A percentile compares a stretch with the other conserved stretches of the same genome.
These are phyloP conservation scores for Cryptoprocta ferox DNA, from an alignment of 2,797 vertebrate species.

Conservation along the genomic window DNA sequence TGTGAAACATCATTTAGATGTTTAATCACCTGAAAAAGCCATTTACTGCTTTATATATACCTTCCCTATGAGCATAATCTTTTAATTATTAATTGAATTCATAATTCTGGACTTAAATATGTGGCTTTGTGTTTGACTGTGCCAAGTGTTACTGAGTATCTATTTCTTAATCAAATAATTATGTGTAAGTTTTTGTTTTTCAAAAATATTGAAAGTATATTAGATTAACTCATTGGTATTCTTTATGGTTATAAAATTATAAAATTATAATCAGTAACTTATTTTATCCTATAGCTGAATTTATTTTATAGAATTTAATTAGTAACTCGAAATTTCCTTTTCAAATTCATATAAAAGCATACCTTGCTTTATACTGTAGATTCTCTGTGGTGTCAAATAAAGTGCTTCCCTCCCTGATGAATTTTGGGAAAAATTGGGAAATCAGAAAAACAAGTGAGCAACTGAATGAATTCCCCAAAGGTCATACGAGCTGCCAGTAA, in stretches of 20 bases:
- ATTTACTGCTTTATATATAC: conserved; percentile 60
- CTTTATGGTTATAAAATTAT: no score
- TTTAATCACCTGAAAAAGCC: conserved; percentile 73
- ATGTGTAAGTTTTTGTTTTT: conserved; percentile 4
- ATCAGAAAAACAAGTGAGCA: neutral
- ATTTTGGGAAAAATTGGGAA: neutral
- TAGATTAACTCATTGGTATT: neutral
- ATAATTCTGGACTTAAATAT: conserved; percentile 66
- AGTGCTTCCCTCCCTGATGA: neutral
- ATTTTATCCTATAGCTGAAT: neutral
- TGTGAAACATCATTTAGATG: conserved; percentile 66
- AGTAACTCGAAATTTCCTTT: neutral
- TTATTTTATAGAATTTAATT: neutral
- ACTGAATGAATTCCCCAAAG: neutral
- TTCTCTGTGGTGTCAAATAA: neutral
- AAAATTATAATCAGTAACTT: neutral
- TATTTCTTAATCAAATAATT: conserved; percentile 54
- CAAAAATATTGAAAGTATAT: neutral
- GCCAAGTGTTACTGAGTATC: conserved; percentile 25
- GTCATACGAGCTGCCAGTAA: neutral
- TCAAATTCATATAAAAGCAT: neutral
- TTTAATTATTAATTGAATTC: conserved; percentile 79
- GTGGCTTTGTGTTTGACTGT: conserved; percentile 59
- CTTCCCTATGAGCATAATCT: conserved; percentile 50
- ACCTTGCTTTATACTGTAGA: neutral